Percentiles rank a stretch among this genome's conserved stretches.
Conservation (phyloP, 2,888 invertebrate genomes). For the Norana najaformis region DNA sequence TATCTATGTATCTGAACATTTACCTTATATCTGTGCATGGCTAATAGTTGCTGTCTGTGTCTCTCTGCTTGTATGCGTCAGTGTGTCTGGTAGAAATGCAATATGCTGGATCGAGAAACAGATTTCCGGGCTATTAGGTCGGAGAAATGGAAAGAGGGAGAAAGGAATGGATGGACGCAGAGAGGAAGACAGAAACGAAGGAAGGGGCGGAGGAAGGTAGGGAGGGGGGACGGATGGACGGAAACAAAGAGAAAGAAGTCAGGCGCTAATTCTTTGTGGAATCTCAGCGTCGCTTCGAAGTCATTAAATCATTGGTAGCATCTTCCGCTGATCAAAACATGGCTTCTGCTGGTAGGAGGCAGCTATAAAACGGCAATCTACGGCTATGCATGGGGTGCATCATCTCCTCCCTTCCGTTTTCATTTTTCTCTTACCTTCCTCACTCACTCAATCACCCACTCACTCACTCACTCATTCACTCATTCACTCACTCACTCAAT, state of each 20-base stretch:
- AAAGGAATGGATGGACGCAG: not conserved
- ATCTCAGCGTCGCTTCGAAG: not conserved
- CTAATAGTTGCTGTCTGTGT: no score
- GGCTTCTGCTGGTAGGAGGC: not conserved
- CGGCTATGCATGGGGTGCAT: not conserved
- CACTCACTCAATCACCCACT: no score
- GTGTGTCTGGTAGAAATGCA: not conserved
- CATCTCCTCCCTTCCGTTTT: not conserved
- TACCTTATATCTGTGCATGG: no score
- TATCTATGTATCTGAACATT: no score
- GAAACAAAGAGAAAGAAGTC: not conserved
- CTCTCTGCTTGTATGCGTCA: not conserved
- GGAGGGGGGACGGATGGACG: not conserved
- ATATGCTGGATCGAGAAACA: slow-evolving; percentile 15
- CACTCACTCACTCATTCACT: no score
- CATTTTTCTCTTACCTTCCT: not conserved
- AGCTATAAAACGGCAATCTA: not conserved
- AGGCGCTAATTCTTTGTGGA: slow-evolving; percentile 13
- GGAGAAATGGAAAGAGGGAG: slow-evolving; percentile 35
- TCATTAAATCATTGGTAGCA: not conserved
- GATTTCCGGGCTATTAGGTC: not conserved
- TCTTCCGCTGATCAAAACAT: not conserved
- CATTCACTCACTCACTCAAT: no score
- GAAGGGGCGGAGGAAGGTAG: not conserved
- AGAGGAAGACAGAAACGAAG: not conserved